Conservation (phyloP, 2,888 invertebrate genomes). For the Carterocephalus palaemon region DNA sequence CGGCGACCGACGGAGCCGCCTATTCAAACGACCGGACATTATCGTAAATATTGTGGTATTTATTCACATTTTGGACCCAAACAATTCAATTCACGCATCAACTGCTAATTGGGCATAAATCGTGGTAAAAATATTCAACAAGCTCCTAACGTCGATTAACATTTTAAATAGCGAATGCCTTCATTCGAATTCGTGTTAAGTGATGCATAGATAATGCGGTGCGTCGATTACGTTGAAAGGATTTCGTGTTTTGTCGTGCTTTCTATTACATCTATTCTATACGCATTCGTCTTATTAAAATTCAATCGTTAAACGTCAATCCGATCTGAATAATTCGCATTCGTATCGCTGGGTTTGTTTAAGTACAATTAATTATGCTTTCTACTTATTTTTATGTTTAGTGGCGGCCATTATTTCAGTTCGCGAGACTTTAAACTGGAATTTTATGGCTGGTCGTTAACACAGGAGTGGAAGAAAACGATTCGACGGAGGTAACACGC, state of each 20-base stretch:
- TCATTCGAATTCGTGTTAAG: conserved; percentile 66
- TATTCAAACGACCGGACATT: conserved; percentile 69
- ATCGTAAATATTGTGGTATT: conserved; percentile 78
- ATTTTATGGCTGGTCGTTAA: conserved; percentile 41
- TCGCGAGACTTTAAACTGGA: conserved; percentile 23
- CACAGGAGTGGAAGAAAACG: conserved; percentile 46
- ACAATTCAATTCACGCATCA: conserved; percentile 78
- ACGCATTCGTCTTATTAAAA: conserved; percentile 38
- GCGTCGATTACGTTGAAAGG: conserved; percentile 52
- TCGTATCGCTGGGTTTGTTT: conserved; percentile 37
- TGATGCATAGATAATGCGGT: conserved; percentile 59
- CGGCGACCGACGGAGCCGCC: conserved; percentile 55
- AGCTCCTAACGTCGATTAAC: conserved; percentile 71
- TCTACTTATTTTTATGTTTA: conserved; percentile 20
- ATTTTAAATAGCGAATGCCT: conserved; percentile 64
- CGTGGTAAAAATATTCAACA: conserved; percentile 74
- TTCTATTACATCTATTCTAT: conserved; percentile 33
- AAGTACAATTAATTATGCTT: conserved; percentile 24
- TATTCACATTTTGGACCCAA: conserved; percentile 74
- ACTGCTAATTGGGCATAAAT: conserved; percentile 76
- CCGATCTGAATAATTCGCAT: conserved; percentile 47
- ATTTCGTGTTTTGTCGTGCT: conserved; percentile 46
- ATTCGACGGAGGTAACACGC: conserved; percentile 53
- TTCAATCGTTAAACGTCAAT: conserved; percentile 40
- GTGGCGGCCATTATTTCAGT: conserved; percentile 21